phyloP scores from a whole-genome alignment of 2,888 invertebrate genomes.

The Tipula vernalis region DNA sequence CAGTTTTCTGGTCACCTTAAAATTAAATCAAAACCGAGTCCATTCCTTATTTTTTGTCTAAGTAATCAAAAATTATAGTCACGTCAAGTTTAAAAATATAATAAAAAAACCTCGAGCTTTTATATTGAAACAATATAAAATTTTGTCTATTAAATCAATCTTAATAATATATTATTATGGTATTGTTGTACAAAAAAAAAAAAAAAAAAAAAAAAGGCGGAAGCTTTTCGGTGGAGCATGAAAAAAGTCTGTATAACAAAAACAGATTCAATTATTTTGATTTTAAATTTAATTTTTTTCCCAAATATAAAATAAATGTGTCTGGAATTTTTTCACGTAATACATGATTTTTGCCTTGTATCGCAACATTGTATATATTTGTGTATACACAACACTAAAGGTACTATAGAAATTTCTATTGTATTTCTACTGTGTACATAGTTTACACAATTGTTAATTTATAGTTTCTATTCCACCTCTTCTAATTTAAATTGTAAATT shows the following conservation, averaged over 20 bases:
- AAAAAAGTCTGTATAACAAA: neutral
- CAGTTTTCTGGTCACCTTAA: neutral
- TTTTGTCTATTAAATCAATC: neutral
- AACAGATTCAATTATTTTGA: conserved; percentile 4
- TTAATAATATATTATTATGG: neutral
- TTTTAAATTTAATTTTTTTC: neutral
- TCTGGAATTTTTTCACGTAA: conserved; percentile 4
- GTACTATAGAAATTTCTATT: neutral
- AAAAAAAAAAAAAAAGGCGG: neutral
- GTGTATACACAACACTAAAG: neutral
- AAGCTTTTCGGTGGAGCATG: neutral
- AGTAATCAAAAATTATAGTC: neutral
- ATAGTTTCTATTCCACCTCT: conserved; percentile 4
- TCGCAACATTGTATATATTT: neutral
- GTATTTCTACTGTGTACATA: neutral
- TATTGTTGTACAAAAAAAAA: neutral
- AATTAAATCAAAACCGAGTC: neutral
- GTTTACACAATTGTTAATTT: conserved; percentile 4
- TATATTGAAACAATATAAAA: neutral
- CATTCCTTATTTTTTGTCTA: neutral
- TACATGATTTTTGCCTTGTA: neutral
- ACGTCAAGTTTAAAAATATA: neutral
- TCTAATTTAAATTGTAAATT: conserved; percentile 4
- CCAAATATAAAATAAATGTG: neutral
- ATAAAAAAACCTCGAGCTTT: neutral